Conservation (phyloP, 2,113 vertebrate species). For the Polypterus bichir region DNA sequence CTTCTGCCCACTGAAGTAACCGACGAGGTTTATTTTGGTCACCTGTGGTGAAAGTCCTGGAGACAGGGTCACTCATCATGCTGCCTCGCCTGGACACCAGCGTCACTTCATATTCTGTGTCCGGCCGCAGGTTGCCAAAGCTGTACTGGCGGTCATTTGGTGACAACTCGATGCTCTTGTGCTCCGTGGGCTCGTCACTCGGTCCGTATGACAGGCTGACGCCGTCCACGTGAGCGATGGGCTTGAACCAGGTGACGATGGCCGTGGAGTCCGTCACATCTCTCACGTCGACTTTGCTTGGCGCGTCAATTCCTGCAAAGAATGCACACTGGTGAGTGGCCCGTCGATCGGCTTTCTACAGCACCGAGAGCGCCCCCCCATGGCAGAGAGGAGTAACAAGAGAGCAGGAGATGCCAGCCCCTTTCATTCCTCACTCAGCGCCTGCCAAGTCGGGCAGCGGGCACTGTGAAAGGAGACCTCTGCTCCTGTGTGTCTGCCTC, state of each 20-base stretch:
- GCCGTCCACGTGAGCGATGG: constrained; percentile 71
- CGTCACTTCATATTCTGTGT: constrained; percentile 77
- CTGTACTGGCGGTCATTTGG: constrained; percentile 77
- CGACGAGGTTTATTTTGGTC: background rate
- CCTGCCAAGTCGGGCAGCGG: too few relatives aligned
- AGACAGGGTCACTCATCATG: constrained; percentile 62
- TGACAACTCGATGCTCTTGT: constrained; percentile 61
- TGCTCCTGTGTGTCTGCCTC: too few relatives aligned
- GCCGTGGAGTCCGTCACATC: constrained; percentile 84
- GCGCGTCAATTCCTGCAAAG: constrained; percentile 70
- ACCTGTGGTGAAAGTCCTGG: constrained; percentile 80
- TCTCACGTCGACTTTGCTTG: constrained; percentile 76
- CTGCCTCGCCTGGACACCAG: constrained; percentile 62
- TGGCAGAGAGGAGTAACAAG: too few relatives aligned
- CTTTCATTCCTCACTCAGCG: constrained; percentile 20
- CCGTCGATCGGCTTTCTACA: too few relatives aligned
- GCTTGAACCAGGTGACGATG: constrained; percentile 82
- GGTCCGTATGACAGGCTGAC: constrained; percentile 70
- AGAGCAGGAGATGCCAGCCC: constrained; percentile 4
- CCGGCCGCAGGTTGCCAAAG: constrained; percentile 66
- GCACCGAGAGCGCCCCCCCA: too few relatives aligned
- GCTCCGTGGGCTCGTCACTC: constrained; percentile 52
- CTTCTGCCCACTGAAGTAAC: too few relatives aligned
- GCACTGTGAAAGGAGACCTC: too few relatives aligned
- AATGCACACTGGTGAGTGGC: too few relatives aligned